Evolutionary conservation across 2,113 vertebrate species (phyloP), one percentile per base, ranked within the genome.

Genomic region (Anser cygnoides): DNA sequence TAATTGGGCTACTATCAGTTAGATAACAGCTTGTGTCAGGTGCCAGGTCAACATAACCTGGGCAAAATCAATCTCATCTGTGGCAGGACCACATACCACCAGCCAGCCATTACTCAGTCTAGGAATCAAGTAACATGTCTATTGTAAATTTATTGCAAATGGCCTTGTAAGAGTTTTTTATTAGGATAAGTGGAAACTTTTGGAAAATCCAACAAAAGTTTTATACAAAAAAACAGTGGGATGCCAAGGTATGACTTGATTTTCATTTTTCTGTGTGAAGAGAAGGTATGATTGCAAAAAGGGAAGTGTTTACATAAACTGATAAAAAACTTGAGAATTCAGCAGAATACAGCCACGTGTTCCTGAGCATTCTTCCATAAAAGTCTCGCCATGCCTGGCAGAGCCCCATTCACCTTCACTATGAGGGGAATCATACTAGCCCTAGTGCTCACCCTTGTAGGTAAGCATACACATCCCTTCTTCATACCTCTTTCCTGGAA

Each of bases 371-470:
- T 54, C 72, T 95, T 91, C 96, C 96, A 97, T 98, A 98, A 98
- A 98, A 97, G 93, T 74, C 86, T 90, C 82, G 21, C 57, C 35
- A 13, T 68, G 65, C 41, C 67, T 7, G 28, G 68, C 50, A 67
- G 87, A 76, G 49, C 72, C 61, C 28, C 78, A 97, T 96, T 98
- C 96, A 4, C 95, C 95, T 97, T 93, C 97, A 93, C 84, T 96
- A 99, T 99, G 99, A 99, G 96, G 98, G 97, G 79, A 73, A 95
- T 99, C 95, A 77, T 98, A 79, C 96, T 99, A 39, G 95, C 97
- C 39, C 89, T 99, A 89, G 92, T 73, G 67, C 87, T 99, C 93
- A 98, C 98, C 96, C 92, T 99, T 20, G 98, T 97, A 96, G 98
- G 99, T 99, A 97, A 98, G 98, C 96, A 52, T 39, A 9, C 1